Evolutionary conservation across 2,113 vertebrate genomes (phyloP).

Genomic region (Aspidoscelis tigris): DNA sequence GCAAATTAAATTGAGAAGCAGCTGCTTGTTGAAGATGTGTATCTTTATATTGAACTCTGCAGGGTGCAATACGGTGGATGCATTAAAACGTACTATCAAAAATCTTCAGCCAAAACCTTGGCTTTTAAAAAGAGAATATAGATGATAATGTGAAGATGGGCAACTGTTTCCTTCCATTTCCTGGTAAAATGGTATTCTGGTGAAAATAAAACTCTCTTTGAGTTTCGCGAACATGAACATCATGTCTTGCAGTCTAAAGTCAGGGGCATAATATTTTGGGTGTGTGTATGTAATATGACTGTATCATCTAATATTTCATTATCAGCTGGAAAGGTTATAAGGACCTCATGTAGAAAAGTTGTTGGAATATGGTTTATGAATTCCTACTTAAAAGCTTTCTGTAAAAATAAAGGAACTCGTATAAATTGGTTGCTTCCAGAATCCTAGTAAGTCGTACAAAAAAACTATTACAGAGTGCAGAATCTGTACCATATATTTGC

Average conservation of each 20-base stretch:
- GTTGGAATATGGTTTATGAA: not conserved
- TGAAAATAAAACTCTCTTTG: constrained; percentile 38
- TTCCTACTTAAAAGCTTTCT: not conserved
- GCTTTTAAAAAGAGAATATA: constrained; percentile 53
- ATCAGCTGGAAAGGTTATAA: not conserved
- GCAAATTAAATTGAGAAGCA: constrained; percentile 93
- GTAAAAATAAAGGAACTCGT: not conserved
- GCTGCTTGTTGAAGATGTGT: constrained; percentile 90
- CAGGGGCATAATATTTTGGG: constrained; percentile 6
- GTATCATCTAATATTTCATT: not conserved
- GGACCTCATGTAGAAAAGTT: not conserved
- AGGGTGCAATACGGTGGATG: constrained; percentile 54
- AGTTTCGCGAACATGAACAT: constrained; percentile 23
- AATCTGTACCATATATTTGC: too few relatives aligned
- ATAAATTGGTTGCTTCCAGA: not conserved
- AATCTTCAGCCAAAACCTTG: constrained; percentile 61
- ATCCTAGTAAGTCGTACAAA: not conserved
- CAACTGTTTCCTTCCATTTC: constrained; percentile 30
- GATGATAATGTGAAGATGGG: constrained; percentile 52
- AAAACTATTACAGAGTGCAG: too few relatives aligned
- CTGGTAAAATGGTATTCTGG: constrained; percentile 4
- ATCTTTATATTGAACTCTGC: constrained; percentile 91
- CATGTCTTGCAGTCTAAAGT: constrained; percentile 22
- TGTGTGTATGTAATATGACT: not conserved
- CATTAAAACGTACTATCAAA: constrained; percentile 72